Conservation (phyloP, 2,113 vertebrate species). For the Deroptyus accipitrinus region DNA sequence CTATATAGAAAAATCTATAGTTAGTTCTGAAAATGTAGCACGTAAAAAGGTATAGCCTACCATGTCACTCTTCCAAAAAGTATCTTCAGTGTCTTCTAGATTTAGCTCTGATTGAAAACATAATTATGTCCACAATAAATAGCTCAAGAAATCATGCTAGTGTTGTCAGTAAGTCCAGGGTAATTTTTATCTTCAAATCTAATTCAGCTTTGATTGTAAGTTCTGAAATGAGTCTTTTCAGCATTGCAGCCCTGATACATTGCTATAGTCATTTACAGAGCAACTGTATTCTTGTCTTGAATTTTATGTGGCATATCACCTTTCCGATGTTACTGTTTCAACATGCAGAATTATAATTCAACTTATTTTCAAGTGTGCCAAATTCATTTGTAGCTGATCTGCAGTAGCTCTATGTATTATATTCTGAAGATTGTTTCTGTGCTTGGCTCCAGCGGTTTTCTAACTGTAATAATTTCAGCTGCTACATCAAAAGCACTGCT, state of each 20-base stretch:
- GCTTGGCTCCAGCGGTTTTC: background rate
- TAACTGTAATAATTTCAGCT: background rate
- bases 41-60: background rate
- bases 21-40: background rate
- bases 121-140: background rate
- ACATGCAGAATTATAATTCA: background rate
- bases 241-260: background rate
- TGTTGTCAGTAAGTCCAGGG: background rate
- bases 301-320: background rate
- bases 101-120: background rate
- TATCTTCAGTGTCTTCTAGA: background rate
- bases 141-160: background rate
- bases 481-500: background rate
- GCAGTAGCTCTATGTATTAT: background rate
- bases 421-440: background rate
- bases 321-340: background rate
- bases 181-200: background rate
- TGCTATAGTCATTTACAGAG: background rate
- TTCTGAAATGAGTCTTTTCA: background rate
- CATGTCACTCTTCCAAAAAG: background rate
- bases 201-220: background rate
- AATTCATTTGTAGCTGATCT: background rate
- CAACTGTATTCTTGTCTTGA: background rate
- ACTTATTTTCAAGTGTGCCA: background rate
- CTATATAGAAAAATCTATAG: background rate